These are phyloP conservation scores for Muscina levida DNA, from an alignment of 2,888 invertebrate species.

Conservation along the genomic window DNA sequence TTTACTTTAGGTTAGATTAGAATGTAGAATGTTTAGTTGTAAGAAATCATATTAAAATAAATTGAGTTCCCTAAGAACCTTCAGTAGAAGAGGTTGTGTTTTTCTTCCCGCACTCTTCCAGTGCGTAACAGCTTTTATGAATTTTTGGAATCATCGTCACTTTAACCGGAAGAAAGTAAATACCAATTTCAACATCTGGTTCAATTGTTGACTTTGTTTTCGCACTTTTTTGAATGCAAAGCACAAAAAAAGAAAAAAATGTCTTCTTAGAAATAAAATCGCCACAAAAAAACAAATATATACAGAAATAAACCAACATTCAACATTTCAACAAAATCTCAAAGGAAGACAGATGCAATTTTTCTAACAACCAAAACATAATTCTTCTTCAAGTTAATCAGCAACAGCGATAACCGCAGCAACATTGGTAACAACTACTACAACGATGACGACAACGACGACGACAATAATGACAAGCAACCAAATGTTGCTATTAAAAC, in stretches of 20 bases:
- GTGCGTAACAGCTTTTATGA: too few relatives aligned
- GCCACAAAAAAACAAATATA: conserved; percentile 29
- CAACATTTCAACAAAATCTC: conserved; percentile 32
- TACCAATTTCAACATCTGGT: conserved; percentile 61
- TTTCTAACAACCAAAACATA: conserved; percentile 57
- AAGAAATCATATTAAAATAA: too few relatives aligned
- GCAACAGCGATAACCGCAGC: conserved; percentile 57
- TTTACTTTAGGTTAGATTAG: too few relatives aligned
- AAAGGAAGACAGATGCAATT: conserved; percentile 63
- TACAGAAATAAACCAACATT: conserved; percentile 6
- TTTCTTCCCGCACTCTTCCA: too few relatives aligned
- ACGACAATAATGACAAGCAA: conserved; percentile 31
- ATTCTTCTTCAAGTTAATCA: conserved; percentile 37
- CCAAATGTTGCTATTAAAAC: conserved; percentile 56
- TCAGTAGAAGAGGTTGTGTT: too few relatives aligned
- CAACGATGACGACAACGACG: conserved; percentile 23
- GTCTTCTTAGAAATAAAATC: conserved; percentile 50
- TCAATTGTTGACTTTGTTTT: conserved; percentile 48
- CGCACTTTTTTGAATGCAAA: not conserved
- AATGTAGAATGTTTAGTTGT: too few relatives aligned
- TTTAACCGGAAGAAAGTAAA: conserved; percentile 59
- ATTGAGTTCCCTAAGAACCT: too few relatives aligned
- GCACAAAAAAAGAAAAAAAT: conserved; percentile 58
- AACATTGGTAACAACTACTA: conserved; percentile 36
- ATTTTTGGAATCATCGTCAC: not conserved